A percentile compares a stretch with the other conserved stretches of the same genome.
These are phyloP conservation scores for Enteromius trimaculatus DNA, from an alignment of 2,797 vertebrate genomes.

Conservation along the genomic window DNA sequence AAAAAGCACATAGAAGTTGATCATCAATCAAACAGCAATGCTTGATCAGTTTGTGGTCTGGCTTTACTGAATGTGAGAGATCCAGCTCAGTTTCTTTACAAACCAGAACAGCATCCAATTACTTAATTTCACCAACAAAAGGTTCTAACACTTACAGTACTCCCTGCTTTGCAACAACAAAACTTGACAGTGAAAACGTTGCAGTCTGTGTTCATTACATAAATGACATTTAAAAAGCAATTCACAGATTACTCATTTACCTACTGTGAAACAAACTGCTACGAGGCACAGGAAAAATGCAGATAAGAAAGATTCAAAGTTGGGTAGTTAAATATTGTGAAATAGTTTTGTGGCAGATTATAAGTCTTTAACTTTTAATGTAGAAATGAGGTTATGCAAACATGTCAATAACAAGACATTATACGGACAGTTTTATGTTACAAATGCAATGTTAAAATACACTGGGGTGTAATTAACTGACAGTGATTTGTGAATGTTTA, in stretches of 20 bases:
- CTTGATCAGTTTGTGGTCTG: not conserved
- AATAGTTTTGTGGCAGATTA: not conserved
- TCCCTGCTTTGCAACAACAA: not conserved
- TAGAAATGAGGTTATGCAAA: not conserved
- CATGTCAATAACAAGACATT: not conserved
- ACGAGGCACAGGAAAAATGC: not conserved
- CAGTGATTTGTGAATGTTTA: not conserved
- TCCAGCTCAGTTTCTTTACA: not conserved
- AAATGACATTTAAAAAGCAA: not conserved
- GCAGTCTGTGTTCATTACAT: constrained; percentile 25
- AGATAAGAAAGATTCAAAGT: not conserved
- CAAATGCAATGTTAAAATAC: not conserved
- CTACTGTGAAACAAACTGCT: not conserved
- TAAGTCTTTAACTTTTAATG: not conserved
- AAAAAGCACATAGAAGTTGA: not conserved
- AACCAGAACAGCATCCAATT: not conserved
- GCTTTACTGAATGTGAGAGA: not conserved
- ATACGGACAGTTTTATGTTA: not conserved
- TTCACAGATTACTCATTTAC: not conserved
- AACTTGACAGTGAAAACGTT: constrained; percentile 17
- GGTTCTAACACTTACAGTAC: no score
- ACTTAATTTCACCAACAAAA: not conserved
- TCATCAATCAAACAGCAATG: not conserved
- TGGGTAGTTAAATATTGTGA: not conserved
- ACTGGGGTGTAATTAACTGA: not conserved